Evolutionary conservation across 2,113 vertebrate species (phyloP).

Genomic region (Talpa occidentalis): DNA sequence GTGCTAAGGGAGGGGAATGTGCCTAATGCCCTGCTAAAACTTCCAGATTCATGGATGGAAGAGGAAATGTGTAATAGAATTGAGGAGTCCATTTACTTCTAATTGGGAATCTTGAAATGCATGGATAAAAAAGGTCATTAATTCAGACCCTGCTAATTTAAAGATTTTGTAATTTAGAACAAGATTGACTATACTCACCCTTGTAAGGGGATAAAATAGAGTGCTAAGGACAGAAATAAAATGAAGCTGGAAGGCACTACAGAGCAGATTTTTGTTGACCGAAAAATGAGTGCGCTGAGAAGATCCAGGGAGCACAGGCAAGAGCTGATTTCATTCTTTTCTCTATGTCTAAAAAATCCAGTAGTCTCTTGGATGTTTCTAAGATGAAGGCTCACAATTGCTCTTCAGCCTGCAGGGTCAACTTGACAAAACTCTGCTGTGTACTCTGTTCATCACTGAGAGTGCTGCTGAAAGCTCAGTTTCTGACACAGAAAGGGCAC

Average conservation of each 20-base stretch:
- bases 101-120: not conserved
- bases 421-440: not conserved
- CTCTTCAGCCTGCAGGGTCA: not conserved
- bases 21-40: not conserved
- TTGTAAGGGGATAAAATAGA: fast-evolving
- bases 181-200: not conserved
- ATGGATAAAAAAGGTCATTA: not conserved
- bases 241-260: not conserved
- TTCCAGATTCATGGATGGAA: not conserved
- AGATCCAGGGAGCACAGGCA: not conserved
- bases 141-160: not conserved
- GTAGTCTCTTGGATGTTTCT: not conserved
- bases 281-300: not conserved
- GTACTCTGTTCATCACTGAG: not conserved
- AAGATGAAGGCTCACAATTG: not conserved
- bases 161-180: not conserved
- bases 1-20: not conserved
- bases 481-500: not conserved
- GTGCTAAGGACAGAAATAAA: not conserved
- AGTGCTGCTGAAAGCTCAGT: not conserved
- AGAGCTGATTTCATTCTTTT: not conserved
- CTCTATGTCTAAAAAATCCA: not conserved
- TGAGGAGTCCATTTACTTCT: not conserved
- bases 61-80: too few relatives aligned
- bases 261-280: not conserved